Percentiles rank a stretch among this genome's conserved stretches.
Conservation (phyloP, 1,140 invertebrate genomes). For the Drosophila orosa region DNA sequence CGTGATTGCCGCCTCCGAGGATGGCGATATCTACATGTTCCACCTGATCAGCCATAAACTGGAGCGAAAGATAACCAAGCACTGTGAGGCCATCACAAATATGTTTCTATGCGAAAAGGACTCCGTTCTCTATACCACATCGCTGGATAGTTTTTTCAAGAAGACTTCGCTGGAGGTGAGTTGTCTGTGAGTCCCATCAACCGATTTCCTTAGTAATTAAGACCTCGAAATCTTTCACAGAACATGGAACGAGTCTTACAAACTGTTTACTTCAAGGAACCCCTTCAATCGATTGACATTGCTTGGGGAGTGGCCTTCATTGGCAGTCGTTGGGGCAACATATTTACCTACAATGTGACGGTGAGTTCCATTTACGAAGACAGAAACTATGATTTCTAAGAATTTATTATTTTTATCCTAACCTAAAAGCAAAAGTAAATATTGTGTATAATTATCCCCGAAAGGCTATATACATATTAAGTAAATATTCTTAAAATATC, state of each 20-base stretch:
- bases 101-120: constrained; percentile 65
- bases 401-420: no score
- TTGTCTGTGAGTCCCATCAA: no score
- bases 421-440: no score
- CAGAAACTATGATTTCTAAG: not conserved
- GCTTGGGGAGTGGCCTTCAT: constrained; percentile 72
- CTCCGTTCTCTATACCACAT: constrained; percentile 69
- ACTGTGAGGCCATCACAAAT: constrained; percentile 79
- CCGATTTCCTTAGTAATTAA: not conserved
- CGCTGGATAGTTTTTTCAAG: constrained; percentile 77
- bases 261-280: constrained; percentile 76
- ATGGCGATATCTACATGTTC: constrained; percentile 86
- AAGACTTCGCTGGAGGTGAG: constrained; percentile 71
- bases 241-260: constrained; percentile 68
- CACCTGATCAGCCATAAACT: constrained; percentile 84
- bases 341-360: constrained; percentile 68
- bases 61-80: constrained; percentile 83
- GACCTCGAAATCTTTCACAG: constrained; percentile 22
- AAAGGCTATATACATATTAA: no score
- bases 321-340: constrained; percentile 77
- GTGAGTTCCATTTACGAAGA: constrained; percentile 51
- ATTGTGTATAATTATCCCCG: no score
- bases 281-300: constrained; percentile 76
- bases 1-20: constrained; percentile 85
- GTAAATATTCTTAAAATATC: not conserved